These are phyloP conservation scores for Pteropus rufus DNA, from an alignment of 2,797 vertebrate species.

Conservation along the genomic window DNA sequence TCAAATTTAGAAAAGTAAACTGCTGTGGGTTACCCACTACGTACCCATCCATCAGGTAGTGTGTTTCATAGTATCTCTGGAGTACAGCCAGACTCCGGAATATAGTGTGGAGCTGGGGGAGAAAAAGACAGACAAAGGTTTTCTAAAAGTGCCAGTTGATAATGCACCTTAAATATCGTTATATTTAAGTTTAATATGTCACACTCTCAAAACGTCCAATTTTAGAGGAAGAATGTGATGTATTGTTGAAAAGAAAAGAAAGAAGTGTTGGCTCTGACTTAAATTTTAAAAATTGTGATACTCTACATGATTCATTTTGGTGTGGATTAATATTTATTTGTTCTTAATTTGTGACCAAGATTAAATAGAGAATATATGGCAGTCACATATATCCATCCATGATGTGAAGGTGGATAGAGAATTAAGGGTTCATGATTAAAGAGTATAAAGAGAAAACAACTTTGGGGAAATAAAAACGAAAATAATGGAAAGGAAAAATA, in stretches of 20 bases:
- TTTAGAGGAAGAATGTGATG: background rate
- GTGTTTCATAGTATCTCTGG: background rate
- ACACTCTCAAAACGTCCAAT: background rate
- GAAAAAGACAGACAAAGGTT: background rate
- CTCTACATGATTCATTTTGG: background rate
- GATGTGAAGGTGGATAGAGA: background rate
- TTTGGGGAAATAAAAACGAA: background rate
- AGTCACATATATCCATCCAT: background rate
- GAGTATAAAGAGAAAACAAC: background rate
- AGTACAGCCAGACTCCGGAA: background rate
- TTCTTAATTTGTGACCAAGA: background rate
- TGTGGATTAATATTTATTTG: slow-evolving; percentile 5
- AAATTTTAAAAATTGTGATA: background rate
- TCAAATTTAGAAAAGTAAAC: slow-evolving; percentile 47
- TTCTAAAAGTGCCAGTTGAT: background rate
- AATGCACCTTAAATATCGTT: background rate
- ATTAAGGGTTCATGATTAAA: background rate
- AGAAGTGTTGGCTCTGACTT: background rate
- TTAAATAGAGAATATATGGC: background rate
- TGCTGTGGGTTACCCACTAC: background rate
- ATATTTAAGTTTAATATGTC: background rate
- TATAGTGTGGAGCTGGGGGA: background rate
- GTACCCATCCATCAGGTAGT: slow-evolving; percentile 18
- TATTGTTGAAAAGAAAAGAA: background rate
- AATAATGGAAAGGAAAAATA: slow-evolving; percentile 10